phyloP scores from a whole-genome alignment of 2,113 vertebrate species.

The Urocitellus parryii region DNA sequence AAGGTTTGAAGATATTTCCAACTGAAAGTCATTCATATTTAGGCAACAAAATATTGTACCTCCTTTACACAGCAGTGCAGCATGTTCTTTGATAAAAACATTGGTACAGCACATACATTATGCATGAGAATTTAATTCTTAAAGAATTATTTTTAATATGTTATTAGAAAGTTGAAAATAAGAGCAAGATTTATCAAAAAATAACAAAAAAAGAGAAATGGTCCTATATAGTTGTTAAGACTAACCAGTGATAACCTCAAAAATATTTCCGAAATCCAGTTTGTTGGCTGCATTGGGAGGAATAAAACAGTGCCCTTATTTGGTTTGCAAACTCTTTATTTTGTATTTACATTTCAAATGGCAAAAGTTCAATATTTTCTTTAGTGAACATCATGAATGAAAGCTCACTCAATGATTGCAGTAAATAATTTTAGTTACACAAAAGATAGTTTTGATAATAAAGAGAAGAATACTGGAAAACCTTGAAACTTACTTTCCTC shows the following conservation, averaged over 20 bases:
- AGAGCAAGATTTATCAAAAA: background rate
- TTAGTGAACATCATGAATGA: constrained; percentile 3
- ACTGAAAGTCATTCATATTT: background rate
- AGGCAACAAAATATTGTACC: background rate
- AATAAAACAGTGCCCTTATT: background rate
- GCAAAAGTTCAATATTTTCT: background rate
- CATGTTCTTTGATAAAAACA: background rate
- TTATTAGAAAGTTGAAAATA: constrained; percentile 19
- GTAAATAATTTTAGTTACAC: background rate
- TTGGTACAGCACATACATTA: background rate
- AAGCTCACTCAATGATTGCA: background rate
- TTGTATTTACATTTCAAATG: constrained; percentile 24
- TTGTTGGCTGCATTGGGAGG: background rate
- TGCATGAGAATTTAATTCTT: background rate
- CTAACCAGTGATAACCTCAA: background rate
- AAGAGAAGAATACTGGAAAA: background rate
- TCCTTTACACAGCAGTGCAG: background rate
- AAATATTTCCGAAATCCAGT: background rate
- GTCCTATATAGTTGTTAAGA: background rate
- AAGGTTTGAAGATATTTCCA: constrained; percentile 7
- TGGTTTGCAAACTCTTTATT: background rate
- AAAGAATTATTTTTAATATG: background rate
- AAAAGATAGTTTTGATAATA: constrained; percentile 7
- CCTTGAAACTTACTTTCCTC: constrained; percentile 46
- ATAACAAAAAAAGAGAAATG: background rate